Percentiles rank a stretch among this genome's conserved stretches.
Conservation (phyloP, 1,140 invertebrate species). For the Amyelois transitella region DNA sequence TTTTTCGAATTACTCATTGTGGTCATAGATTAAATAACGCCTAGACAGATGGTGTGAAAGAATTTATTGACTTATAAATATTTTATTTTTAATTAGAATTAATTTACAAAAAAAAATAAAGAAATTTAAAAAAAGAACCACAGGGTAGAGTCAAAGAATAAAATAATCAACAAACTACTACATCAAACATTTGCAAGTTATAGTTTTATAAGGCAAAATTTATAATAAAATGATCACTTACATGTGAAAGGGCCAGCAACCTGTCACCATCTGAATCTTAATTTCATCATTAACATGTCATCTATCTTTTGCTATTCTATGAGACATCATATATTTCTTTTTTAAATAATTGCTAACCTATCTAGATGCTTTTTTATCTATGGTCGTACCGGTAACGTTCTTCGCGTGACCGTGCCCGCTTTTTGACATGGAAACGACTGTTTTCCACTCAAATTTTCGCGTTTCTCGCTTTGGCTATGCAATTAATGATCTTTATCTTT, state of each 20-base stretch:
- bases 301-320: not conserved
- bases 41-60: too few species aligned
- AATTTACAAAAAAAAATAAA: too few species aligned
- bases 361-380: not conserved
- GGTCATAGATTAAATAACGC: not conserved
- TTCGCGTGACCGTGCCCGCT: not conserved
- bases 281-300: too few species aligned
- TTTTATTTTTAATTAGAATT: not conserved
- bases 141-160: too few species aligned
- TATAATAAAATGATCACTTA: too few species aligned
- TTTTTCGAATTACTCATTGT: not conserved
- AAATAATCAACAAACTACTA: too few species aligned
- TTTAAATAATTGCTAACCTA: not conserved
- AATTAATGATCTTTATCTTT: slow-evolving; percentile 2
- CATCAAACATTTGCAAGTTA: too few species aligned
- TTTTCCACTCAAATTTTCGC: slow-evolving; percentile 7
- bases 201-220: too few species aligned
- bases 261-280: too few species aligned
- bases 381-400: not conserved
- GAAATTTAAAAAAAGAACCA: too few species aligned
- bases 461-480: slow-evolving; percentile 3
- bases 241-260: too few species aligned
- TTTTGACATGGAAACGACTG: not conserved
- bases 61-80: too few species aligned
- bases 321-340: not conserved